phyloP scores from a whole-genome alignment of 2,797 vertebrate genomes.

The Sebastes aleutianus region DNA sequence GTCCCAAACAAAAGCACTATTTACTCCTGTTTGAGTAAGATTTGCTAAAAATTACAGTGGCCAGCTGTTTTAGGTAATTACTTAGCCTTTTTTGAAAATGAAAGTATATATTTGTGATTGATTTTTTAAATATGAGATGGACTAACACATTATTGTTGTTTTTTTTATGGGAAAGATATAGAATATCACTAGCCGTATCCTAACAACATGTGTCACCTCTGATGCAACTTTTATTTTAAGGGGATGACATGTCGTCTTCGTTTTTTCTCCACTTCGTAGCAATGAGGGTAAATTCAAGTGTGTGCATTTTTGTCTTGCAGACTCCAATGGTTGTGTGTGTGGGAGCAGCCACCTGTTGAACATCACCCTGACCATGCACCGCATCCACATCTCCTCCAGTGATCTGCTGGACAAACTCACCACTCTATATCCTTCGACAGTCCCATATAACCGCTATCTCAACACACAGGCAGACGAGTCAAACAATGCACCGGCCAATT shows the following conservation, averaged over 20 bases:
- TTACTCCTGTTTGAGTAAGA: neutral
- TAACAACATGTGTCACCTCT: neutral
- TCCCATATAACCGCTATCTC: neutral
- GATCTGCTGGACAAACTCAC: constrained; percentile 91
- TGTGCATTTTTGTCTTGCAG: constrained; percentile 76
- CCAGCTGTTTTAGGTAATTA: neutral
- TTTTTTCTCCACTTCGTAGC: neutral
- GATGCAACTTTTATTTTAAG: neutral
- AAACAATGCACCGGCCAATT: constrained; percentile 12
- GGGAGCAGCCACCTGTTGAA: constrained; percentile 90
- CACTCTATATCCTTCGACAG: constrained; percentile 90
- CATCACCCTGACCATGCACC: constrained; percentile 94
- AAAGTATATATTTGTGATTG: neutral
- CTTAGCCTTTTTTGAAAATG: neutral
- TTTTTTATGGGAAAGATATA: neutral
- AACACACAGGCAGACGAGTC: neutral
- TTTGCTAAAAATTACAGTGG: neutral
- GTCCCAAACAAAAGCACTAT: neutral
- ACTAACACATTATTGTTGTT: neutral
- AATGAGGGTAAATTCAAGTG: neutral
- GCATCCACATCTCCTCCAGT: constrained; percentile 89
- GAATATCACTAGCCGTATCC: neutral
- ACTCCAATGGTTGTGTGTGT: constrained; percentile 87
- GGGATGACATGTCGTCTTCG: neutral
- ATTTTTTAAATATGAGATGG: neutral